Percentiles rank a stretch among this genome's conserved stretches.
phyloP scores from a whole-genome alignment of 2,113 vertebrate species.

The Pantherophis guttatus region DNA sequence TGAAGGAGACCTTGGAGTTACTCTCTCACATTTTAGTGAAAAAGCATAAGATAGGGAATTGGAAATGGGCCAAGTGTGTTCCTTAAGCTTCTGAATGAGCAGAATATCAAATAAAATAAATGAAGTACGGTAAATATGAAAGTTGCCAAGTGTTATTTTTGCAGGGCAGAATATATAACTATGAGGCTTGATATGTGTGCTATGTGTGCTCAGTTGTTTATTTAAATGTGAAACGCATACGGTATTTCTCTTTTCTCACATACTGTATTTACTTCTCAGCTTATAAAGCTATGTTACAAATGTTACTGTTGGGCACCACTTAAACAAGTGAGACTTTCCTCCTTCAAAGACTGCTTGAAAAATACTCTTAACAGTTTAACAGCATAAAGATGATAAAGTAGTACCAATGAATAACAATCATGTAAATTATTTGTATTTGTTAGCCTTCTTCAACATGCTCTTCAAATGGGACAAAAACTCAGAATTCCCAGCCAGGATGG shows the following conservation, averaged over 20 bases:
- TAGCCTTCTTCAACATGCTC: neutral
- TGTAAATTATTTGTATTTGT: neutral
- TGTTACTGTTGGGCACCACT: neutral
- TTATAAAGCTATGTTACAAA: neutral
- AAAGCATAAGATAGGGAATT: neutral
- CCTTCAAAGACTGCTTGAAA: neutral
- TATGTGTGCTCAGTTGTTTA: neutral
- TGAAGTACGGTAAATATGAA: neutral
- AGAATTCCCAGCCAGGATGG: neutral
- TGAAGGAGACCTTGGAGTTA: neutral
- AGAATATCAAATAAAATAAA: neutral
- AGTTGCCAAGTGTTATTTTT: rapidly evolving
- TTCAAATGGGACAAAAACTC: neutral
- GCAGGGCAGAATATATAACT: neutral
- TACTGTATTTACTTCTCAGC: neutral
- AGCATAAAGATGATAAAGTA: neutral
- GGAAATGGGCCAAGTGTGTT: neutral
- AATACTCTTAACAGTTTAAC: neutral
- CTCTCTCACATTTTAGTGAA: neutral
- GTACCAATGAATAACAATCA: neutral
- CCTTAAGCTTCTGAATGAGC: neutral
- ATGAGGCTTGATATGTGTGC: neutral
- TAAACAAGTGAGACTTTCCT: neutral
- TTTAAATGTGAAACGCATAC: neutral
- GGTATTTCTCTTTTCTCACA: neutral